Base-by-base conservation (phyloP, 1,140 invertebrate species). In the Phymastichus coffea region DNA sequence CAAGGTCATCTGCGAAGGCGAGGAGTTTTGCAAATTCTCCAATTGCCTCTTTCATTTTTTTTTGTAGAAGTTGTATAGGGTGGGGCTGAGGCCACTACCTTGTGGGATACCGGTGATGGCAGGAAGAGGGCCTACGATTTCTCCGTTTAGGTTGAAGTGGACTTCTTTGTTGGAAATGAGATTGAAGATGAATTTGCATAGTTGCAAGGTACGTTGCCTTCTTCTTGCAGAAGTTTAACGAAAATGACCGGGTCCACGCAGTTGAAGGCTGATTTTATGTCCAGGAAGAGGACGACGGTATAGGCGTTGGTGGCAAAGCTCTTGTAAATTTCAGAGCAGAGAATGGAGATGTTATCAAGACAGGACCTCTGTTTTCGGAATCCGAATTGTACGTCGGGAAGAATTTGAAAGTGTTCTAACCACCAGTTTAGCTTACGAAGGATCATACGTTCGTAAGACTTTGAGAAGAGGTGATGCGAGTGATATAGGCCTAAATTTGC, bases 401-500 rank as follows among this genome's bases (percentile, higher is more conserved):
- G 22, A 8, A 6, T 44, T 26, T 20, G 8, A 23, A 46, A 46
- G 1, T 1, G 44, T 12, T 56, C 54, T 12, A 23, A 28, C 54
- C 43, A 56, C 15, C 25, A 56, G 2, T 56, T 30, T 12, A 56
- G 1, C 26, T 43, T 46, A n/a, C 43, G 33, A 4, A 37, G n/a
- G 2, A 56, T n/a, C 10, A 56, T 43, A 12, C 40, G 41, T 43
- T 55, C 52, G 35, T n/a, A n/a, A n/a, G n/a, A n/a, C n/a, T n/a
- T n/a, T n/a, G n/a, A n/a, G n/a, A n/a, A 41, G 17, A 3, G 38
- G 20, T n/a, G 15, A 19, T 19, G 15, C 3, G 20, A n/a, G n/a
- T 19, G n/a, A 17, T 9, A 12, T 19, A 41, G 38, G 38, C 7
- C 38, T n/a, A 19, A 41, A 17, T 41, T 41, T 41, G 8, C 38